Evolutionary conservation across 2,888 invertebrate species (phyloP).

Genomic region (Phragmatobia fuliginosa): DNA sequence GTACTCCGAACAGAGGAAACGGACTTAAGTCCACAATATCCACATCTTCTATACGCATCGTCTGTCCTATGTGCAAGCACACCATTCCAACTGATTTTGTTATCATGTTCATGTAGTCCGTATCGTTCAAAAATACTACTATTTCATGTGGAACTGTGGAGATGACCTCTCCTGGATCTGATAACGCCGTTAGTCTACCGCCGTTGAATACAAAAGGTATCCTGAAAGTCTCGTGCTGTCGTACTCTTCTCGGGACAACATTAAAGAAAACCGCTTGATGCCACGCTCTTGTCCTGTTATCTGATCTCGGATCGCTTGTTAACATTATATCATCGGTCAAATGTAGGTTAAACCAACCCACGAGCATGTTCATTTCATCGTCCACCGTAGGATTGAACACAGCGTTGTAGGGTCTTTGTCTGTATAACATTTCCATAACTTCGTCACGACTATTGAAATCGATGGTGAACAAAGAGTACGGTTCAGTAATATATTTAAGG

Average conservation of each 20-base stretch:
- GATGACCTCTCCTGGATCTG: constrained; percentile 10
- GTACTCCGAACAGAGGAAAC: constrained; percentile 84
- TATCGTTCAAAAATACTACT: constrained; percentile 38
- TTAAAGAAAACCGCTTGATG: constrained; percentile 46
- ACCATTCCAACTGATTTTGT: constrained; percentile 18
- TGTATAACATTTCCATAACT: constrained; percentile 24
- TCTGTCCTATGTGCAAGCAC: constrained; percentile 36
- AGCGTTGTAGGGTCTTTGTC: constrained; percentile 22
- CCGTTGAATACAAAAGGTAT: constrained; percentile 25
- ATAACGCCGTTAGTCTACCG: constrained; percentile 26
- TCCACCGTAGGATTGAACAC: constrained; percentile 22
- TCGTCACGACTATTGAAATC: constrained; percentile 41
- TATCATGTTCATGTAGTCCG: constrained; percentile 39
- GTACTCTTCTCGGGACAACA: constrained; percentile 25
- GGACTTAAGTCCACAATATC: constrained; percentile 81
- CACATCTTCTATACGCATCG: constrained; percentile 13
- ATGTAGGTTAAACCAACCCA: constrained; percentile 89
- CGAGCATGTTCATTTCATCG: constrained; percentile 62
- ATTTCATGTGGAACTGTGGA: constrained; percentile 31
- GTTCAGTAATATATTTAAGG: constrained; percentile 39
- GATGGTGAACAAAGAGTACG: constrained; percentile 33
- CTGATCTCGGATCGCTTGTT: constrained; percentile 82
- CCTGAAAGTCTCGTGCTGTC: constrained; percentile 11
- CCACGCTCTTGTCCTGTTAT: constrained; percentile 70
- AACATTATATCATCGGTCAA: constrained; percentile 86